Evolutionary conservation across 2,113 vertebrate genomes (phyloP).

Genomic region (Dipodomys stephensi): DNA sequence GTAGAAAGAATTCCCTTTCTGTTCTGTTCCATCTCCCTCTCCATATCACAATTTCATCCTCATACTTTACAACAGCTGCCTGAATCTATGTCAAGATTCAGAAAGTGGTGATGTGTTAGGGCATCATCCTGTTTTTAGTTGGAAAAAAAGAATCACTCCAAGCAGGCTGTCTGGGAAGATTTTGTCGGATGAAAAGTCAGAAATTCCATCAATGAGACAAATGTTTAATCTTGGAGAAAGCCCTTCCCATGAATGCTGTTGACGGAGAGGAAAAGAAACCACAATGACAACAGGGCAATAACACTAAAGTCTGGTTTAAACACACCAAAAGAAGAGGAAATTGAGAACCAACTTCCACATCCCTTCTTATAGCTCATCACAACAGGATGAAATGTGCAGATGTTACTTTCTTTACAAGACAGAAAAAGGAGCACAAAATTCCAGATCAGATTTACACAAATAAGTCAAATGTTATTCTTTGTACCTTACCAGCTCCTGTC

Average conservation of each 20-base stretch:
- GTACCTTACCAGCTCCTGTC: conserved; percentile 2
- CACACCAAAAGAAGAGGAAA: conserved; percentile 69
- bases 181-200: conserved; percentile 65
- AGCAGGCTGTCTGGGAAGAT: conserved; percentile 12
- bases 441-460: conserved; percentile 50
- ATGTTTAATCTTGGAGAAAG: conserved; percentile 70
- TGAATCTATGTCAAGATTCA: conserved; percentile 62
- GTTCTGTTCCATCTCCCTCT: not conserved
- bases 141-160: conserved; percentile 52
- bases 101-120: not conserved
- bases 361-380: conserved; percentile 56
- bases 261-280: conserved; percentile 57
- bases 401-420: conserved; percentile 22
- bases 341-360: conserved; percentile 59
- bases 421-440: conserved; percentile 28
- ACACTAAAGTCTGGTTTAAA: conserved; percentile 57
- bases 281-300: conserved; percentile 31
- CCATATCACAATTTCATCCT: not conserved
- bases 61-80: conserved; percentile 32
- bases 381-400: conserved; percentile 55
- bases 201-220: conserved; percentile 69
- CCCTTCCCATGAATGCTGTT: conserved; percentile 12
- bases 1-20: not conserved
- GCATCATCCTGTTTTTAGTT: conserved; percentile 12
- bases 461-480: conserved; percentile 37